Conservation (phyloP, 2,797 vertebrate genomes). For the Lepilemur ruficaudatus region DNA sequence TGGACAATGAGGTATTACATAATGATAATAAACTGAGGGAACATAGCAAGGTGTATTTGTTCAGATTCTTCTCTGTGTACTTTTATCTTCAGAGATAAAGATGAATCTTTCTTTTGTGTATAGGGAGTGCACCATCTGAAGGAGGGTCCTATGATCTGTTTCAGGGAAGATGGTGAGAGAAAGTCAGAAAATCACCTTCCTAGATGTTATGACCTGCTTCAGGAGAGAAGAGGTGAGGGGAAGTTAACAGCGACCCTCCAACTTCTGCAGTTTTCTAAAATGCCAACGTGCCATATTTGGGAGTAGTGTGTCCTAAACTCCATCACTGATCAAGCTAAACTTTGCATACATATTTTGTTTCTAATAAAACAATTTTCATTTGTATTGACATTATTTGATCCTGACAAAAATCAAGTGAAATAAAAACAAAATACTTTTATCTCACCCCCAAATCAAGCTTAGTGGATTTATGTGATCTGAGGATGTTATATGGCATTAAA, state of each 20-base stretch:
- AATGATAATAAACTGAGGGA: too few species aligned
- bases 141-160: neutral
- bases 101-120: neutral
- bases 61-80: neutral
- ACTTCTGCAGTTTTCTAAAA: neutral
- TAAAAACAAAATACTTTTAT: neutral
- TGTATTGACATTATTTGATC: neutral
- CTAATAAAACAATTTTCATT: neutral
- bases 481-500: neutral
- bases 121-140: neutral
- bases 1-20: neutral
- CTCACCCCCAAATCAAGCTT: neutral
- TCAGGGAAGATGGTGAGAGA: neutral
- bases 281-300: neutral
- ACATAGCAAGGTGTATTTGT: accelerated
- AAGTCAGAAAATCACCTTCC: neutral
- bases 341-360: neutral
- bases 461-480: neutral
- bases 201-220: neutral
- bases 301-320: neutral
- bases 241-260: neutral
- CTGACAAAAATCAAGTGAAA: neutral
- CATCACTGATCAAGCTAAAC: neutral
- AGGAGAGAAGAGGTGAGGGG: neutral
- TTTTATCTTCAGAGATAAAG: neutral